Evolutionary conservation across 2,113 vertebrate genomes (phyloP).

Genomic region (Tauraco erythrolophus): DNA sequence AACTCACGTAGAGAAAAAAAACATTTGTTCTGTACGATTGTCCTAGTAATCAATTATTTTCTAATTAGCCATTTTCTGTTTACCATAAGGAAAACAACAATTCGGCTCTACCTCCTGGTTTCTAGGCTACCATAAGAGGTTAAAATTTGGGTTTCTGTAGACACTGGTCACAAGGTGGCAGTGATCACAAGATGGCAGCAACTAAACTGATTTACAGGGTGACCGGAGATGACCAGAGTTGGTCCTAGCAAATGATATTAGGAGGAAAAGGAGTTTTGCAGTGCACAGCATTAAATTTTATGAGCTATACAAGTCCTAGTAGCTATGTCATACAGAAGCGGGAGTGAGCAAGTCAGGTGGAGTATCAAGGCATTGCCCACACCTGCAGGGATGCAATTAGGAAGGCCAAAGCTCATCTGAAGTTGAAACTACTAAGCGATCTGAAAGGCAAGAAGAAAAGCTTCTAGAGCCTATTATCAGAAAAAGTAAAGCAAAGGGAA

Average conservation of each 20-base stretch:
- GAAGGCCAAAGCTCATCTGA: conserved; percentile 22
- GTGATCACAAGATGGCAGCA: background rate
- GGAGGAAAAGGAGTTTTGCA: background rate
- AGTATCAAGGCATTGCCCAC: background rate
- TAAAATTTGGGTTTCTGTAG: background rate
- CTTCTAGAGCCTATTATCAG: background rate
- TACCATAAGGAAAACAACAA: background rate
- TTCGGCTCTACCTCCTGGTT: background rate
- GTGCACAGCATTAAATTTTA: background rate
- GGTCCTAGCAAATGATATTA: background rate
- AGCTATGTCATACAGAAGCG: background rate
- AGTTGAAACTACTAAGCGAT: background rate
- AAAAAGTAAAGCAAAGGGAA: background rate
- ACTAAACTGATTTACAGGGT: background rate
- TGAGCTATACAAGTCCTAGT: background rate
- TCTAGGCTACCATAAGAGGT: background rate
- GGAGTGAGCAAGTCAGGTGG: background rate
- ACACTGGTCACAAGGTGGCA: background rate
- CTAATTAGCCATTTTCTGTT: background rate
- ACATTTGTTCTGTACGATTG: background rate
- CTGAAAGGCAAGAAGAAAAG: background rate
- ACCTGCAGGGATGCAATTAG: background rate
- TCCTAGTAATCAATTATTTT: background rate
- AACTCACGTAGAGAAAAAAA: background rate
- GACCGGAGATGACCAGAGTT: background rate